Base-by-base conservation (phyloP, 2,113 vertebrate species). In the Lophochroa leadbeateri region DNA sequence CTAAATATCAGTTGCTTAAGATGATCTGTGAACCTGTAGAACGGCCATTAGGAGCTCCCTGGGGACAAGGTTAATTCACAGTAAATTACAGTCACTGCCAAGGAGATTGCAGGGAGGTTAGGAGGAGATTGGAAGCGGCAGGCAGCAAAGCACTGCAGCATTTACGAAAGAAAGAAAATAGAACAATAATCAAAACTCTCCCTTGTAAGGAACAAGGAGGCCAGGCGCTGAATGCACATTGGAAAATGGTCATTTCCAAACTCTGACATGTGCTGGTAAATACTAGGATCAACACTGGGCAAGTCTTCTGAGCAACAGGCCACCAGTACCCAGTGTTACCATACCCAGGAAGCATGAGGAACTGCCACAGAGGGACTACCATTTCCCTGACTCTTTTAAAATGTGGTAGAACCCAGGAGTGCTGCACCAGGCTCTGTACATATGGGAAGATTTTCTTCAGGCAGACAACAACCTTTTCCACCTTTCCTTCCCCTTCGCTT, bases 11-110 rank as follows among this genome's bases (percentile, higher is more conserved):
- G 93, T 97, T 97, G 86, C 92, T 97, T 96, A 96, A 94, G 92
- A 97, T 97, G 97, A 97, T 97, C 96, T 95, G 90, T 1, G 12
- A 94, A 97, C 92, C 95, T 96, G 95, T 87, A 95, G 97, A 95
- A 91, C 0, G 47, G 84, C 96, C 95, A 97, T 97, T 97, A 97
- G 92, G 95, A 94, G 82, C 95, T 97, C 96, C 97, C 97, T 85
- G 95, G 96, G 96, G 97, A 92, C 97, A 90, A 69, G 93, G 95
- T 95, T 97, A 97, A 97, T 97, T 97, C 97, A 96, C 90, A 95
- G 96, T 94, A 97, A 97, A 97, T 97, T 96, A 92, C 57, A 95
- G 96, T 96, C 96, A 95, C 92, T 94, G 97, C 97, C 97, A 97
- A 96, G 93, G 94, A 97, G 96, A 96, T 92, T 97, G 92, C 94